These are phyloP conservation scores for Lycaena phlaeas DNA, from an alignment of 2,888 invertebrate species.

Conservation along the genomic window DNA sequence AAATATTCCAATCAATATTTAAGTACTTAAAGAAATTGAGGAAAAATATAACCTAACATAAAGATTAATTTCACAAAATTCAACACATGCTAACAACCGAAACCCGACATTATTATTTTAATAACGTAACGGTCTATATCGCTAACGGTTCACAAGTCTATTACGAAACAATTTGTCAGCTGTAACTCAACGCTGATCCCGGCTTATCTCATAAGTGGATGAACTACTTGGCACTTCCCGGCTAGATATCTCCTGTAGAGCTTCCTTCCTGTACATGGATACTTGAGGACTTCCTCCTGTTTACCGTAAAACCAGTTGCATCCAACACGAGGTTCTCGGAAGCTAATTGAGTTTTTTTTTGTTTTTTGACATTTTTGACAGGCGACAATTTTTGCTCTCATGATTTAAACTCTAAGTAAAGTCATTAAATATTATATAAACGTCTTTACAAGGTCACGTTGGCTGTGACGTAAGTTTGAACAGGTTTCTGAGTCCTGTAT, in stretches of 20 bases:
- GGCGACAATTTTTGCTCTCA: too few species aligned
- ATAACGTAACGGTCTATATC: neutral
- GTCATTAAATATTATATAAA: too few species aligned
- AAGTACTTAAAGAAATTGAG: too few species aligned
- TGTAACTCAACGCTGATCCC: constrained; percentile 39
- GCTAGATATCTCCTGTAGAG: constrained; percentile 57
- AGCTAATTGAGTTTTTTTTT: neutral
- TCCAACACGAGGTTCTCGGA: constrained; percentile 20
- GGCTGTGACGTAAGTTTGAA: neutral
- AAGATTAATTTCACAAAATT: too few species aligned
- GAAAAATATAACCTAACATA: too few species aligned
- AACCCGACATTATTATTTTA: neutral
- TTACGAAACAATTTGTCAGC: constrained; percentile 38
- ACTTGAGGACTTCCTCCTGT: constrained; percentile 45
- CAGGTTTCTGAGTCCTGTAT: neutral
- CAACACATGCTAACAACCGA: too few species aligned
- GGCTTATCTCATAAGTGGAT: constrained; percentile 47
- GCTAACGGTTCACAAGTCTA: constrained; percentile 24
- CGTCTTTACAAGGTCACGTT: neutral
- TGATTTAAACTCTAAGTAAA: too few species aligned
- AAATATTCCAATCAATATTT: too few species aligned
- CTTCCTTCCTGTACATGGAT: constrained; percentile 60
- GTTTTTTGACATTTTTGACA: constrained; percentile 1
- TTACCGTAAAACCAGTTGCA: constrained; percentile 25
- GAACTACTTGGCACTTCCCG: constrained; percentile 49